Conservation (phyloP, 1,140 invertebrate genomes). For the Leucophenga varia region DNA sequence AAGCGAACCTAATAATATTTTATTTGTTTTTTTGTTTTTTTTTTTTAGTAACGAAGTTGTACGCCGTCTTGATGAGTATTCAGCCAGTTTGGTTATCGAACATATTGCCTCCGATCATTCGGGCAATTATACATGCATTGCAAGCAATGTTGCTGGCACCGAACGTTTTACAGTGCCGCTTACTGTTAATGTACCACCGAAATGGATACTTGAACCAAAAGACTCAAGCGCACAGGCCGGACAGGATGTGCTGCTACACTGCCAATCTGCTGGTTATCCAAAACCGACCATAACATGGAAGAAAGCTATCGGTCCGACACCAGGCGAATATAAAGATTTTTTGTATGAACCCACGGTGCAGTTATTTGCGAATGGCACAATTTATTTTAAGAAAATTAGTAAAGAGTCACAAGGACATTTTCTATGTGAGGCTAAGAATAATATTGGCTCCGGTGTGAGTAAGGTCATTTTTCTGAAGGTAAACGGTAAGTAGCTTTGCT, state of each 20-base stretch:
- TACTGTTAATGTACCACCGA: conserved; percentile 85
- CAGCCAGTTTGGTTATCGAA: conserved; percentile 85
- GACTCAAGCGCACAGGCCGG: conserved; percentile 84
- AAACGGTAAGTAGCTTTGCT: conserved; percentile 67
- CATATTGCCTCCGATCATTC: conserved; percentile 79
- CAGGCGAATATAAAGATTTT: conserved; percentile 84
- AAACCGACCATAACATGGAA: conserved; percentile 86
- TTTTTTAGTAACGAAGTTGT: conserved; percentile 57
- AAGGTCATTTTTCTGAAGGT: conserved; percentile 86
- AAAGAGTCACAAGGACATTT: conserved; percentile 88
- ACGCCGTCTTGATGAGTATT: conserved; percentile 79
- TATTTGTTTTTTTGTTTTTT: conserved; percentile 1
- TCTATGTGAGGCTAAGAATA: conserved; percentile 89
- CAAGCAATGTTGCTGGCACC: conserved; percentile 78
- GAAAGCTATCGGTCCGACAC: conserved; percentile 77
- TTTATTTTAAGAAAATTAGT: conserved; percentile 76
- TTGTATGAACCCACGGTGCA: conserved; percentile 72
- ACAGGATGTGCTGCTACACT: conserved; percentile 80
- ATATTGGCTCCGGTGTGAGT: conserved; percentile 82
- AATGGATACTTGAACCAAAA: conserved; percentile 86
- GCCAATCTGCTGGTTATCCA: conserved; percentile 88
- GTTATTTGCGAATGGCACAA: conserved; percentile 77
- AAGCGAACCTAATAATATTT: neutral
- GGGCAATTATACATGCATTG: conserved; percentile 88
- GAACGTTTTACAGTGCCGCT: conserved; percentile 74